Conservation (phyloP, 2,113 vertebrate genomes). For the Eira barbara region DNA sequence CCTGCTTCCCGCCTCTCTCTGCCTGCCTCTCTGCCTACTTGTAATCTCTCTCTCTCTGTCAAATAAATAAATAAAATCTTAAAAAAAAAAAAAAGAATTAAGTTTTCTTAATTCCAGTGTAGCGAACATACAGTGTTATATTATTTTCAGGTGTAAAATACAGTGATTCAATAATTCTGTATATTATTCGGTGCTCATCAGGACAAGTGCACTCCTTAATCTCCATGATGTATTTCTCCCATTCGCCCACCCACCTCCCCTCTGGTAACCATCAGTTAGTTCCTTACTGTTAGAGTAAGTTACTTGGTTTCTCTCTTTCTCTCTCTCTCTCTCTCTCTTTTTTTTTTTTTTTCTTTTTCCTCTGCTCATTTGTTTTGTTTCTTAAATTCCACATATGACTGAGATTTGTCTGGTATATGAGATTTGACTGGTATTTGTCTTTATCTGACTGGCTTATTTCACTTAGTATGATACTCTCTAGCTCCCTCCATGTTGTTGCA, state of each 20-base stretch:
- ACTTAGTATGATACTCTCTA: background rate
- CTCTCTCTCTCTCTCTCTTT: too few relatives aligned
- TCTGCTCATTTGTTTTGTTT: background rate
- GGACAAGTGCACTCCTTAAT: background rate
- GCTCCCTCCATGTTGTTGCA: background rate
- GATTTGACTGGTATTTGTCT: background rate
- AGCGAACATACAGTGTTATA: background rate
- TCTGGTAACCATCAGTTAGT: background rate
- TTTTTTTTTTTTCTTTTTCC: background rate
- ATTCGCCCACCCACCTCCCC: background rate
- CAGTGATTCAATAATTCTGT: background rate
- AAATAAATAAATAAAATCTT: too few relatives aligned
- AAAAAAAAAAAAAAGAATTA: background rate
- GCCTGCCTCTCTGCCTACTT: too few relatives aligned
- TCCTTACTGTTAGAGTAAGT: background rate
- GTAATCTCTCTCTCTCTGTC: too few relatives aligned
- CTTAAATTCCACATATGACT: background rate
- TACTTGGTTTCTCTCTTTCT: background rate
- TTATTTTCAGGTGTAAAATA: background rate
- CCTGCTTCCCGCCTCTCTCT: too few relatives aligned
- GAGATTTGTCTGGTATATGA: too few relatives aligned
- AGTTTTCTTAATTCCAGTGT: background rate
- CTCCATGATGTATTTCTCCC: background rate
- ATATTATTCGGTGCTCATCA: background rate
- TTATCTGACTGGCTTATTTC: background rate